These are phyloP conservation scores for Coleophora deauratella DNA, from an alignment of 2,888 invertebrate genomes.

Conservation along the genomic window DNA sequence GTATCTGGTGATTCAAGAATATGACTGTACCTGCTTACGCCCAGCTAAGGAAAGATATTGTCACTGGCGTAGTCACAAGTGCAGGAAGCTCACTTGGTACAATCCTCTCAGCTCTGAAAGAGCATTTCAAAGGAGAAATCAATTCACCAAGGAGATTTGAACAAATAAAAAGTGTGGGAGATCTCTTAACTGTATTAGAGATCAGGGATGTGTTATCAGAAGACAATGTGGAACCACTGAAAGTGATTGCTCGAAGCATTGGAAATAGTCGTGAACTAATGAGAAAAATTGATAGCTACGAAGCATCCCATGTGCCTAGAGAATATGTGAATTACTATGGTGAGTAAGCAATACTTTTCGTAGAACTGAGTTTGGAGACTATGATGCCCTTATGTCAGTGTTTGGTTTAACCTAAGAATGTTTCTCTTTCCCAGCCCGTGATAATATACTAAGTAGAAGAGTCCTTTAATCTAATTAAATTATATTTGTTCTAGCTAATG, in stretches of 20 bases:
- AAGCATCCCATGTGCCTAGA: conserved; percentile 26
- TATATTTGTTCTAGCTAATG: background rate
- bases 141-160: conserved; percentile 55
- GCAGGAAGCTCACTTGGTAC: no score
- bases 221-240: conserved; percentile 44
- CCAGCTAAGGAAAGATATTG: no score
- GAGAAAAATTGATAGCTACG: conserved; percentile 37
- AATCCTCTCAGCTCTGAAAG: conserved; percentile 29
- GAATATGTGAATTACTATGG: conserved; percentile 35
- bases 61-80: no score
- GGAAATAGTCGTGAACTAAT: conserved; percentile 30
- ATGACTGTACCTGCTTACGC: no score
- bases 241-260: conserved; percentile 39
- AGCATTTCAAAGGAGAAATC: conserved; percentile 42
- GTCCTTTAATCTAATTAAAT: background rate
- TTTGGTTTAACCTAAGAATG: background rate
- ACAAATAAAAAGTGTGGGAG: conserved; percentile 39
- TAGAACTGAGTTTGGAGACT: background rate
- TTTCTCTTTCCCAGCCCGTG: background rate
- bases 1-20: no score
- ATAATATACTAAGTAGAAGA: background rate
- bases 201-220: conserved; percentile 48
- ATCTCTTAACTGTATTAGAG: conserved; percentile 49
- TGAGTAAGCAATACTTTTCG: conserved; percentile 31
- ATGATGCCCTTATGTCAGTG: background rate